Base-by-base conservation (phyloP, 2,888 invertebrate genomes). In the Cynaeus angustus region DNA sequence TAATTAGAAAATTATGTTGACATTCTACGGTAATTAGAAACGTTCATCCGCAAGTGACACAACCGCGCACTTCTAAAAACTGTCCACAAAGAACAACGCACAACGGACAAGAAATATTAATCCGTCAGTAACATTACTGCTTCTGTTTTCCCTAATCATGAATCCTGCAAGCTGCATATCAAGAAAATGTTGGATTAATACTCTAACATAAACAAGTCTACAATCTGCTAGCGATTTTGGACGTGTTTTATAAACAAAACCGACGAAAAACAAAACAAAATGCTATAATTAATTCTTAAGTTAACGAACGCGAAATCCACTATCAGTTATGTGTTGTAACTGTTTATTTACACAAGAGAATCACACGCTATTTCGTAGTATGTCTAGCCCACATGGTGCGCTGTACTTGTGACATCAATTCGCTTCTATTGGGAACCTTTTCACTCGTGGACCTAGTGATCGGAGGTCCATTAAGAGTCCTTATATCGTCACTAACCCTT, bases 311-410 rank as follows among this genome's bases (percentile, higher is more conserved):
- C 61, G 33, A 16, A 53, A 1, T 53, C 53, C 28, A 53, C 53
- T 53, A 53, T 53, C 53, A 61, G 61, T 37, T 46, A 59, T 59
- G 59, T 61, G 12, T 46, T 37, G 33, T 45, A 58, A 50, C 50
- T 3, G 50, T 48, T 58, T 59, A 61, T 61, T 53, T 53, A 37
- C 26, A 50, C 48, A 26, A 21, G 12, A 33, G 21, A 50, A 52
- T 28, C 28, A 53, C 53, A 10, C 48, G 28, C 21, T 85, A 95
- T 86, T 95, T 95, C 30, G 95, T 95, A 26, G 95, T 96, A 82
- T 95, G 95, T 77, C 95, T 88, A 13, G 94, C 94, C 95, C 95
- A 95, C 72, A 92, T 90, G 5, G 93, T 91, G 74, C 95, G 88
- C 80, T 92, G 91, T 75, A 95, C 90, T 77, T 94, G 93, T 16